phyloP scores from a whole-genome alignment of 1,140 invertebrate species.

The Drosophila carrolli region DNA sequence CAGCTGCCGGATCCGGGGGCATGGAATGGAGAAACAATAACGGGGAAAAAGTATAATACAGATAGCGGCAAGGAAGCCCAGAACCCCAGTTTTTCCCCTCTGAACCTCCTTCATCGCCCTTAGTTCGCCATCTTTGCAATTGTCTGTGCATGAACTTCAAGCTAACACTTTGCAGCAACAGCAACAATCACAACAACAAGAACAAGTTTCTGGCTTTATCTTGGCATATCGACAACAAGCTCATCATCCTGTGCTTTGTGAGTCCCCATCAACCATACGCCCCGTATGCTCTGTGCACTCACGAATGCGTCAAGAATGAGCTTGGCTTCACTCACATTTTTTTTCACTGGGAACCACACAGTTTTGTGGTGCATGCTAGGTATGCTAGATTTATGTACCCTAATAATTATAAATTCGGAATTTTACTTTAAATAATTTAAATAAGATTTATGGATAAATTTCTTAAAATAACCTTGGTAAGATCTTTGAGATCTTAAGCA shows the following conservation, averaged over 20 bases:
- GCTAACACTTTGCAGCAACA: conserved; percentile 23
- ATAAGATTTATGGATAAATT: too few species aligned
- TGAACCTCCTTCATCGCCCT: not conserved
- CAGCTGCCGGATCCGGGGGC: conserved; percentile 47
- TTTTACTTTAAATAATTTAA: too few species aligned
- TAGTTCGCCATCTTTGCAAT: conserved; percentile 21
- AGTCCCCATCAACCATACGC: conserved; percentile 8
- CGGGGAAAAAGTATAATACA: conserved; percentile 43
- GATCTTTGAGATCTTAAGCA: too few species aligned
- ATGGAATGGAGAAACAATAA: conserved; percentile 42
- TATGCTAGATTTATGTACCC: not conserved
- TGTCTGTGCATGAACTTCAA: conserved; percentile 39
- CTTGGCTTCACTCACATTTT: conserved; percentile 28
- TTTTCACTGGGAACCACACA: conserved; percentile 2
- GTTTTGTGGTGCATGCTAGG: not conserved
- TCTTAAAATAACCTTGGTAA: too few species aligned
- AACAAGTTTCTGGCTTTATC: conserved; percentile 53
- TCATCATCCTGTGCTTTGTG: conserved; percentile 11
- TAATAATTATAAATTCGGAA: too few species aligned
- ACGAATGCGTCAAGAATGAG: conserved; percentile 44
- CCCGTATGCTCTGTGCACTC: conserved; percentile 27
- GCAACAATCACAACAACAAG: conserved; percentile 7
- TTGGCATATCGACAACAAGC: conserved; percentile 55
- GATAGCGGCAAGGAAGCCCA: conserved; percentile 16
- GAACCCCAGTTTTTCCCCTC: not conserved